Percentiles rank a stretch among this genome's conserved stretches.
These are phyloP conservation scores for Dryocosmus kuriphilus DNA, from an alignment of 2,888 invertebrate genomes.

Conservation along the genomic window DNA sequence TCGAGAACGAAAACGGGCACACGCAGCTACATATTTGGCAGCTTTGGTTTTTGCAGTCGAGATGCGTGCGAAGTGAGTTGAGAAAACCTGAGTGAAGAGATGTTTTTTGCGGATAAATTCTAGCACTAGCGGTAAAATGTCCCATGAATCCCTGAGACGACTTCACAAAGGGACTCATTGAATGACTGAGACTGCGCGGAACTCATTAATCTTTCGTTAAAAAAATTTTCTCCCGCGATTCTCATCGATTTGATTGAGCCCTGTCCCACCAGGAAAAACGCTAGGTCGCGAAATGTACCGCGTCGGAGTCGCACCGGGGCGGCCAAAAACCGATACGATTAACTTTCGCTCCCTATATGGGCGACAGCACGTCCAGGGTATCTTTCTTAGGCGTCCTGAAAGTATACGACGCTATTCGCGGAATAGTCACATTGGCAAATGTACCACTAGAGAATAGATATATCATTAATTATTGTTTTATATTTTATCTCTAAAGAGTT, in stretches of 20 bases:
- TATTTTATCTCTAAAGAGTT: background rate
- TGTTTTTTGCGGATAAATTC: conserved; percentile 45
- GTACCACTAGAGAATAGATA: background rate
- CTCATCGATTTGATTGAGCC: conserved; percentile 1
- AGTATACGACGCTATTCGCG: conserved; percentile 44
- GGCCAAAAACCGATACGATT: conserved; percentile 66
- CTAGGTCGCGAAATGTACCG: conserved; percentile 43
- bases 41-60: conserved; percentile 43
- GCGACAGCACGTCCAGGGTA: conserved; percentile 66
- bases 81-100: conserved; percentile 48
- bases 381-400: conserved; percentile 54
- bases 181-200: conserved; percentile 46
- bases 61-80: conserved; percentile 46
- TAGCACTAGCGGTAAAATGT: conserved; percentile 45
- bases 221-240: conserved; percentile 23
- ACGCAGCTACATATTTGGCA: conserved; percentile 52
- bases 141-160: conserved; percentile 42
- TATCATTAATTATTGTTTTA: background rate
- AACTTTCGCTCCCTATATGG: conserved; percentile 77
- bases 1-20: conserved; percentile 47
- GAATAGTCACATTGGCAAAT: conserved; percentile 20
- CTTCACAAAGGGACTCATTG: conserved; percentile 40
- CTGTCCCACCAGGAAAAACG: conserved; percentile 49
- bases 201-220: conserved; percentile 36
- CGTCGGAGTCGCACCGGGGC: conserved; percentile 41